These are phyloP conservation scores for Paratrypauchen microcephalus DNA, from an alignment of 2,797 vertebrate species.

Conservation along the genomic window DNA sequence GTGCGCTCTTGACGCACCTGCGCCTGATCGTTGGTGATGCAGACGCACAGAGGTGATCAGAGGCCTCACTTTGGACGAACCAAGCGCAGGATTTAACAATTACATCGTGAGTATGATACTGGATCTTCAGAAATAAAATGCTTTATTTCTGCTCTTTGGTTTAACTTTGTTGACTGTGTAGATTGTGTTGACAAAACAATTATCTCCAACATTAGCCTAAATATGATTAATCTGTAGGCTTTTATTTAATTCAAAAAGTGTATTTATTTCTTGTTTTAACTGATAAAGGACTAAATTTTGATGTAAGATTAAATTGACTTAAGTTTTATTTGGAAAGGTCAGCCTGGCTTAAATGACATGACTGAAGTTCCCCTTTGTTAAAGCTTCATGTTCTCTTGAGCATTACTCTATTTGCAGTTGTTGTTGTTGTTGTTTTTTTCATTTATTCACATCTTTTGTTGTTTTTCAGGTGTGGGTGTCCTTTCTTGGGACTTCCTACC, in stretches of 20 bases:
- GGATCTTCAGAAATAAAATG: neutral
- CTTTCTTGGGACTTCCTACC: constrained; percentile 12
- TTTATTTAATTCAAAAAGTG: no score
- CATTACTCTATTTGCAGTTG: no score
- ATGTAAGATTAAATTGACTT: no score
- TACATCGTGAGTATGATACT: constrained; percentile 1
- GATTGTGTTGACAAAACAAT: no score
- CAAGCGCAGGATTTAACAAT: neutral
- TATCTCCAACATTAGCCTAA: no score
- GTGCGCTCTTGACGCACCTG: constrained; percentile 7
- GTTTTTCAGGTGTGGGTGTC: constrained; percentile 33
- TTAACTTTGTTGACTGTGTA: no score
- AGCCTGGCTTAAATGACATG: neutral
- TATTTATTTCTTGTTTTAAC: no score
- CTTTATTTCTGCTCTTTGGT: neutral
- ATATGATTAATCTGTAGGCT: no score
- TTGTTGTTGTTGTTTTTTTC: no score
- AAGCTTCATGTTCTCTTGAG: neutral
- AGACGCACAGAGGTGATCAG: neutral
- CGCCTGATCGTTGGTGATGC: neutral
- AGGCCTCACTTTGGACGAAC: neutral
- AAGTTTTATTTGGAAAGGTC: neutral
- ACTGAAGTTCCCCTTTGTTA: neutral
- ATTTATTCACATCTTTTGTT: neutral
- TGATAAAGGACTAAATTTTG: no score